These are phyloP conservation scores for Diorhabda sublineata DNA, from an alignment of 1,140 invertebrate species.

Conservation along the genomic window DNA sequence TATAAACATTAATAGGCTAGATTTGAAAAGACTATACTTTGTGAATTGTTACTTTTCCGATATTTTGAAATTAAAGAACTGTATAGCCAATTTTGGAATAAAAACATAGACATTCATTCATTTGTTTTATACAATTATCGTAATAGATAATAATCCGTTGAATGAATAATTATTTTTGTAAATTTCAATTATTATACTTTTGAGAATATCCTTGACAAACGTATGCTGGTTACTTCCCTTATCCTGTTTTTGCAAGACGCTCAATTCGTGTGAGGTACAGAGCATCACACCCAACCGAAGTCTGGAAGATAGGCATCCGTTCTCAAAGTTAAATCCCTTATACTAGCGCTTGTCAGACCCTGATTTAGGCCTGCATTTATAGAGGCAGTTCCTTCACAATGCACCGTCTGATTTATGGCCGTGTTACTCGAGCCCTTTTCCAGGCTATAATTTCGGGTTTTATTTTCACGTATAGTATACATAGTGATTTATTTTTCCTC, in stretches of 20 bases:
- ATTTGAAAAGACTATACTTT: no score
- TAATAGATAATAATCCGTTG: no score
- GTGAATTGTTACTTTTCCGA: no score
- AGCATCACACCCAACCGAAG: background rate
- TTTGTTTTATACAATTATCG: no score
- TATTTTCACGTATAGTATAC: slow-evolving; percentile 10
- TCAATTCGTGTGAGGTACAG: background rate
- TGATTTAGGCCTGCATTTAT: slow-evolving; percentile 44
- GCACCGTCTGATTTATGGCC: slow-evolving; percentile 42
- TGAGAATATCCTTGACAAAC: no score
- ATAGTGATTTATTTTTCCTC: slow-evolving; percentile 5
- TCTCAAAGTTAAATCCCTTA: slow-evolving; percentile 35
- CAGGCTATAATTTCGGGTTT: slow-evolving; percentile 32
- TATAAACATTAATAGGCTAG: no score
- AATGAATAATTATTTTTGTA: no score
- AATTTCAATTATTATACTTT: no score
- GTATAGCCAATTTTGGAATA: no score
- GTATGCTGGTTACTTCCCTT: background rate
- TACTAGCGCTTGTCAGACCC: slow-evolving; percentile 38
- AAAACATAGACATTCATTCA: no score
- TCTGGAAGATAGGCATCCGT: slow-evolving; percentile 19
- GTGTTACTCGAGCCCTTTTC: slow-evolving; percentile 39
- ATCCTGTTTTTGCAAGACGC: background rate
- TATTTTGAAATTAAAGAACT: no score
- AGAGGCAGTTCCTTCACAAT: slow-evolving; percentile 40